phyloP scores from a whole-genome alignment of 2,888 invertebrate species.

The Archips crataeganus region DNA sequence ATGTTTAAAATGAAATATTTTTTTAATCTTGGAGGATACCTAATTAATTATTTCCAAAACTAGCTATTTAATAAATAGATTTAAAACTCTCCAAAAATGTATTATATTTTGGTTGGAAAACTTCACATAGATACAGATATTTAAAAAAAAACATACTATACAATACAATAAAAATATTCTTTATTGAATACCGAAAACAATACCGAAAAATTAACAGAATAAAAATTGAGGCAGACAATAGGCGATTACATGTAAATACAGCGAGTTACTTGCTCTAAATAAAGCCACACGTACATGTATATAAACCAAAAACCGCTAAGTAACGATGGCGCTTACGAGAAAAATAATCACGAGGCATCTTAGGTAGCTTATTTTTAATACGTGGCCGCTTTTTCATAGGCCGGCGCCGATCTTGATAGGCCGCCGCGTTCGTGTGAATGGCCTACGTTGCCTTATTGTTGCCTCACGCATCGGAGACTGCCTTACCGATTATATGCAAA shows the following conservation, averaged over 20 bases:
- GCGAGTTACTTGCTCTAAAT: neutral
- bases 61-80: too few species aligned
- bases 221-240: too few species aligned
- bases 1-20: too few species aligned
- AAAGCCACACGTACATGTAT: neutral
- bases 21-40: too few species aligned
- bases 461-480: constrained; percentile 80
- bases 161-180: too few species aligned
- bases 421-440: constrained; percentile 79
- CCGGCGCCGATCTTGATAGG: constrained; percentile 80
- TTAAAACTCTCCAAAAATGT: too few species aligned
- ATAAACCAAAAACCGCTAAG: constrained; percentile 49
- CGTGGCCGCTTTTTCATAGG: constrained; percentile 83
- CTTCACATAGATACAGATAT: too few species aligned
- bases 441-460: constrained; percentile 73
- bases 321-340: constrained; percentile 66
- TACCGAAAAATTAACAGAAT: too few species aligned
- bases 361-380: constrained; percentile 84
- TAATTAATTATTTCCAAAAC: too few species aligned
- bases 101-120: too few species aligned
- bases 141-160: too few species aligned
- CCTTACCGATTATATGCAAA: constrained; percentile 84
- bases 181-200: too few species aligned
- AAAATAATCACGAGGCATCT: constrained; percentile 75
- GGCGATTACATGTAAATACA: neutral